These are phyloP conservation scores for Anoura caudifer DNA, from an alignment of 2,113 vertebrate genomes.

Conservation along the genomic window DNA sequence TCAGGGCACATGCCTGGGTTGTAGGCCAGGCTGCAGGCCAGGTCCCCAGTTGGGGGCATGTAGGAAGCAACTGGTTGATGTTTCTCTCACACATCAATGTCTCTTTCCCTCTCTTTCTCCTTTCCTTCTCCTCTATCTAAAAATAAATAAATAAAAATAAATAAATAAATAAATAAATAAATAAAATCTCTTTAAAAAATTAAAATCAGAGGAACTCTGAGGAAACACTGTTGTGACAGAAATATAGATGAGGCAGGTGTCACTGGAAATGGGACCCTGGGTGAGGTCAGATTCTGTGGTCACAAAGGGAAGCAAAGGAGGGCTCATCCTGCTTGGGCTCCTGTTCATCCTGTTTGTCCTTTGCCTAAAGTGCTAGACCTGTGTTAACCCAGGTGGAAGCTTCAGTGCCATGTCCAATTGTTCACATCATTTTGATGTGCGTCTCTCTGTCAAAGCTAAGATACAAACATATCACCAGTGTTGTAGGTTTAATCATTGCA, in stretches of 20 bases:
- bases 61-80: too few species aligned
- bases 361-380: background rate
- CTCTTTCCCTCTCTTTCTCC: too few species aligned
- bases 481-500: background rate
- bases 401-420: background rate
- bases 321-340: background rate
- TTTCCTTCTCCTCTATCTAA: too few species aligned
- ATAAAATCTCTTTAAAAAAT: background rate
- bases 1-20: too few species aligned
- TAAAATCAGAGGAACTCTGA: slow-evolving; percentile 14
- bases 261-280: background rate
- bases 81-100: too few species aligned
- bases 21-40: too few species aligned
- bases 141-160: too few species aligned
- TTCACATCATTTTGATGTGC: background rate
- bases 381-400: too few species aligned
- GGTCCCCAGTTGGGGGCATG: too few species aligned
- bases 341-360: slow-evolving; percentile 23
- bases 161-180: too few species aligned
- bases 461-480: background rate
- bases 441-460: background rate
- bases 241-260: background rate
- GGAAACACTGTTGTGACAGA: background rate
- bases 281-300: background rate
- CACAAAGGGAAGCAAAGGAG: background rate